These are phyloP conservation scores for Acronicta alni DNA, from an alignment of 2,888 invertebrate genomes.

Conservation along the genomic window DNA sequence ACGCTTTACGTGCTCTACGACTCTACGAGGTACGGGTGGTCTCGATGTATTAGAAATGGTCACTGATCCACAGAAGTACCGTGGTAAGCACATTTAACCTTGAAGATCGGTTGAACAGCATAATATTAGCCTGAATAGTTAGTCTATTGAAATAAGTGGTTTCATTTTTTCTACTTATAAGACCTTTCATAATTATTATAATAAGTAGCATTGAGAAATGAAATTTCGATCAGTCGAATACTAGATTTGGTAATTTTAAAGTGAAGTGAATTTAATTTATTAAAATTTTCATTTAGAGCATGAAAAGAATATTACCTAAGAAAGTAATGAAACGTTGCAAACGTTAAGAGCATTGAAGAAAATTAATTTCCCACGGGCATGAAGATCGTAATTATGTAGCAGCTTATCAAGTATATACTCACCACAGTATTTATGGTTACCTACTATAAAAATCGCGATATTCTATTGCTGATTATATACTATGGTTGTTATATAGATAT, in stretches of 20 bases:
- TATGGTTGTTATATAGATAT: neutral
- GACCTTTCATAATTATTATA: conserved; percentile 6
- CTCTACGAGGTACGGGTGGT: too few relatives aligned
- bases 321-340: conserved; percentile 61
- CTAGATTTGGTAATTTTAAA: conserved; percentile 15
- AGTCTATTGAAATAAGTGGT: neutral
- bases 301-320: conserved; percentile 56
- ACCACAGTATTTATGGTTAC: neutral
- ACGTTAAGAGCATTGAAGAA: conserved; percentile 64
- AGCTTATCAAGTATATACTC: conserved; percentile 49
- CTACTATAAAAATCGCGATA: neutral
- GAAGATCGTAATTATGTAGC: conserved; percentile 62
- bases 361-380: conserved; percentile 70
- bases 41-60: too few relatives aligned
- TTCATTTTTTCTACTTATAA: conserved; percentile 2
- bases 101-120: too few relatives aligned
- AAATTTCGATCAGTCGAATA: conserved; percentile 7
- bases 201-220: conserved; percentile 3
- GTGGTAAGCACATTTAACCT: too few relatives aligned
- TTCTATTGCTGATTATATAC: neutral
- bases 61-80: too few relatives aligned
- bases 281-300: conserved; percentile 39
- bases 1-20: too few relatives aligned
- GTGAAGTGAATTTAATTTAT: conserved; percentile 25
- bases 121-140: too few relatives aligned